A percentile compares a stretch with the other conserved stretches of the same genome.
phyloP scores from a whole-genome alignment of 1,140 invertebrate genomes.

The Drosophila setifemur region DNA sequence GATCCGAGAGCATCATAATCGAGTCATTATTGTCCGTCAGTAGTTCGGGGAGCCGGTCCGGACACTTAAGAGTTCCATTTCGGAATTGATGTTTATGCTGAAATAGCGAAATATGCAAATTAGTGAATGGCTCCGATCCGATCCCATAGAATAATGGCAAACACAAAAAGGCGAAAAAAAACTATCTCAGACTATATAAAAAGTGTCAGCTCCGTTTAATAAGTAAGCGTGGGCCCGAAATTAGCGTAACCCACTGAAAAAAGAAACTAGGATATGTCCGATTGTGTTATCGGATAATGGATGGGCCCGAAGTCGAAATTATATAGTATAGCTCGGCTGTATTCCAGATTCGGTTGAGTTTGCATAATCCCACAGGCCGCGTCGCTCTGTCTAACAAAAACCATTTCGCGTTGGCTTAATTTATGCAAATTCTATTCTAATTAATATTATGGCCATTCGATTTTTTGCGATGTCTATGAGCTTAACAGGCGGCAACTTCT shows the following conservation, averaged over 20 bases:
- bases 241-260: constrained; percentile 55
- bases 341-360: constrained; percentile 16
- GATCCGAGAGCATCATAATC: constrained; percentile 35
- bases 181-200: constrained; percentile 42
- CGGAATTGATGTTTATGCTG: constrained; percentile 69
- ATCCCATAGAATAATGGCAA: constrained; percentile 43
- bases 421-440: constrained; percentile 78
- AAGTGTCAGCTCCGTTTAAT: constrained; percentile 41
- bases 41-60: constrained; percentile 59
- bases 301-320: not conserved
- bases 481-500: constrained; percentile 54
- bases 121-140: constrained; percentile 71
- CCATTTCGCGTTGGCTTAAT: constrained; percentile 53
- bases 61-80: constrained; percentile 80
- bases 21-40: constrained; percentile 38
- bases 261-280: constrained; percentile 16
- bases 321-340: not conserved
- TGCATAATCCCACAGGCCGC: constrained; percentile 48
- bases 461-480: constrained; percentile 26
- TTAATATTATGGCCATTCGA: constrained; percentile 66
- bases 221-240: constrained; percentile 47
- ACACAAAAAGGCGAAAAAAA: constrained; percentile 31
- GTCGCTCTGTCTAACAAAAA: constrained; percentile 76
- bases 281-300: constrained; percentile 21
- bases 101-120: constrained; percentile 77